These are phyloP conservation scores for Drosophila tropicalis DNA, from an alignment of 1,140 invertebrate species.

Conservation along the genomic window DNA sequence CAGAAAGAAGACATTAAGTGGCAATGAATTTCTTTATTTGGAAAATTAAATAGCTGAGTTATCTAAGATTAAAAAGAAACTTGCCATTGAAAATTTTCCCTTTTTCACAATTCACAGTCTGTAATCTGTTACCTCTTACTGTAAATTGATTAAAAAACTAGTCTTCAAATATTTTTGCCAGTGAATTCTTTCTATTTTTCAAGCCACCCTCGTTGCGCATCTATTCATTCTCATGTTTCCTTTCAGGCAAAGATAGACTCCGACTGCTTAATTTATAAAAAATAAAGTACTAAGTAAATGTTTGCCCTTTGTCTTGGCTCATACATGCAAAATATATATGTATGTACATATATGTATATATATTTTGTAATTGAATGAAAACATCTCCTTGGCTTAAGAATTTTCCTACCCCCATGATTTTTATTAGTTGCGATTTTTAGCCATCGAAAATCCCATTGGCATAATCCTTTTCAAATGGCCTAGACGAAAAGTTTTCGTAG, in stretches of 20 bases:
- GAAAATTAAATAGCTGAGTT: too few relatives aligned
- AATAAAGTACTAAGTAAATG: conserved; percentile 31
- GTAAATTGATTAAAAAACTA: too few relatives aligned
- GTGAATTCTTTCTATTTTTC: too few relatives aligned
- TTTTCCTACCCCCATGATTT: conserved; percentile 55
- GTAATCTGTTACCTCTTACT: too few relatives aligned
- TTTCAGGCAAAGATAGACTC: conserved; percentile 37
- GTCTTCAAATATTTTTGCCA: too few relatives aligned
- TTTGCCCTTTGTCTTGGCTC: background rate
- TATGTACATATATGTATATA: conserved; percentile 6
- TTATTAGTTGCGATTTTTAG: conserved; percentile 72
- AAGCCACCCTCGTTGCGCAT: background rate
- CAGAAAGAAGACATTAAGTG: background rate
- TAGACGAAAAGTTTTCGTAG: conserved; percentile 59
- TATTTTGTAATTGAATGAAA: conserved; percentile 70
- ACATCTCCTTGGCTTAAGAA: conserved; percentile 69
- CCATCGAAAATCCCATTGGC: conserved; percentile 66
- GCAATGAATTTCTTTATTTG: too few relatives aligned
- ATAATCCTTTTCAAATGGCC: conserved; percentile 33
- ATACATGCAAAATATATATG: conserved; percentile 9
- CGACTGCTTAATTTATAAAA: conserved; percentile 70
- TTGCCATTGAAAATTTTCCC: too few relatives aligned
- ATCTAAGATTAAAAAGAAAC: too few relatives aligned
- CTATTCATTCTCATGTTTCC: background rate
- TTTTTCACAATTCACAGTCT: too few relatives aligned